A percentile compares a stretch with the other conserved stretches of the same genome.
Conservation (phyloP, 2,797 vertebrate genomes). For the Myripristis jacobus region DNA sequence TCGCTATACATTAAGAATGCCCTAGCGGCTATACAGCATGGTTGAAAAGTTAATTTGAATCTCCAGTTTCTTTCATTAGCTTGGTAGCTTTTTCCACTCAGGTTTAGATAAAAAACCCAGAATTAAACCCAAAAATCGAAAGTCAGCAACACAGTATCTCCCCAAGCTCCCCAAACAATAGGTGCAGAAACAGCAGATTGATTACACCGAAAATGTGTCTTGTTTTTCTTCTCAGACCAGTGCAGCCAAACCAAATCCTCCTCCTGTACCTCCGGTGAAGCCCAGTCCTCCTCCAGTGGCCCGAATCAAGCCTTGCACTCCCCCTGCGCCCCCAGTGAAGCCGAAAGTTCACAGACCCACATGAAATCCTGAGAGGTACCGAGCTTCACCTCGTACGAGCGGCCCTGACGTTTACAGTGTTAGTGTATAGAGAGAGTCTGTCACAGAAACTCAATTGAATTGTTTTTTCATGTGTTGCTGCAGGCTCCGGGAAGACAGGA, state of each 20-base stretch:
- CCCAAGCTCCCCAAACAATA: not conserved
- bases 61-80: not conserved
- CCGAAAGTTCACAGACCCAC: constrained; percentile 39
- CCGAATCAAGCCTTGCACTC: constrained; percentile 30
- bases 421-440: not conserved
- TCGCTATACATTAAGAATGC: not conserved
- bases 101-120: not conserved
- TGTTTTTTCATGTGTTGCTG: not conserved
- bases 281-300: constrained; percentile 53
- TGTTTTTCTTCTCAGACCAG: constrained; percentile 32
- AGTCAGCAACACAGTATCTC: not conserved
- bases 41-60: not conserved
- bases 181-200: too few relatives aligned
- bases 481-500: constrained; percentile 2
- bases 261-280: constrained; percentile 61
- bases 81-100: not conserved
- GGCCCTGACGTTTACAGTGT: not conserved
- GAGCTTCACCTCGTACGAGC: not conserved
- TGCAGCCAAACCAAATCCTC: constrained; percentile 41
- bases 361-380: constrained; percentile 41
- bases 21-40: not conserved
- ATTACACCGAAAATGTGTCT: not conserved
- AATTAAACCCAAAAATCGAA: not conserved
- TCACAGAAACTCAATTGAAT: not conserved
- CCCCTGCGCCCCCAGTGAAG: constrained; percentile 50